These are phyloP conservation scores for Allygus modestus DNA, from an alignment of 2,888 invertebrate genomes.

Conservation along the genomic window DNA sequence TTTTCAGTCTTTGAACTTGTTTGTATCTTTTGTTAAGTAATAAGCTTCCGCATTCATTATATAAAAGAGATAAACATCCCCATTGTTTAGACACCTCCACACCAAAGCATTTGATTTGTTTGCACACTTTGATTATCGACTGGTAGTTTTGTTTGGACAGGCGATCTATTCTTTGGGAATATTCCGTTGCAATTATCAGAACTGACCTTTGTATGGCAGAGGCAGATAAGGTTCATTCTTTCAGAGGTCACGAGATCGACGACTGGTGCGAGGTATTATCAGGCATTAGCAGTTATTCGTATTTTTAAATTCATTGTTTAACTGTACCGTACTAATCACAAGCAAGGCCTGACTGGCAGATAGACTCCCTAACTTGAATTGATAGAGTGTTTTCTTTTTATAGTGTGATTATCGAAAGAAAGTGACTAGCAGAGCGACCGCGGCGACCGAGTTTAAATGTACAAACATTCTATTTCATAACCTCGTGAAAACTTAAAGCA, in stretches of 20 bases:
- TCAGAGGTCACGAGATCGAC: not conserved
- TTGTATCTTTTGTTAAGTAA: too few relatives aligned
- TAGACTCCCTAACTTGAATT: too few relatives aligned
- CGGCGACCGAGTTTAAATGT: too few relatives aligned
- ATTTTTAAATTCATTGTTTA: not conserved
- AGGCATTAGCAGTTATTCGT: not conserved
- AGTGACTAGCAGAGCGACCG: too few relatives aligned
- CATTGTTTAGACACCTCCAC: not conserved
- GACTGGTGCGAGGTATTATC: not conserved
- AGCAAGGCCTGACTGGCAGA: too few relatives aligned
- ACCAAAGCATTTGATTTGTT: not conserved
- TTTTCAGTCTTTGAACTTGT: too few relatives aligned
- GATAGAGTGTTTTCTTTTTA: too few relatives aligned
- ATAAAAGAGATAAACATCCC: not conserved
- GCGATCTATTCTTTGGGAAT: conserved; percentile 21
- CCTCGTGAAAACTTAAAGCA: too few relatives aligned
- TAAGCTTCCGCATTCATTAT: not conserved
- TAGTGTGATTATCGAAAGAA: too few relatives aligned
- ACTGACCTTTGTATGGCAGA: conserved; percentile 15
- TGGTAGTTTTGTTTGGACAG: not conserved
- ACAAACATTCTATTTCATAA: too few relatives aligned
- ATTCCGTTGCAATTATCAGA: conserved; percentile 26
- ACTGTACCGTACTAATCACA: too few relatives aligned
- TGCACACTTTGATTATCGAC: not conserved
- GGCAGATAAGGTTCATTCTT: conserved; percentile 12